Evolutionary conservation across 1,140 invertebrate species (phyloP), one percentile per base, ranked within the genome.

Genomic region (Macrostomum lignano): DNA sequence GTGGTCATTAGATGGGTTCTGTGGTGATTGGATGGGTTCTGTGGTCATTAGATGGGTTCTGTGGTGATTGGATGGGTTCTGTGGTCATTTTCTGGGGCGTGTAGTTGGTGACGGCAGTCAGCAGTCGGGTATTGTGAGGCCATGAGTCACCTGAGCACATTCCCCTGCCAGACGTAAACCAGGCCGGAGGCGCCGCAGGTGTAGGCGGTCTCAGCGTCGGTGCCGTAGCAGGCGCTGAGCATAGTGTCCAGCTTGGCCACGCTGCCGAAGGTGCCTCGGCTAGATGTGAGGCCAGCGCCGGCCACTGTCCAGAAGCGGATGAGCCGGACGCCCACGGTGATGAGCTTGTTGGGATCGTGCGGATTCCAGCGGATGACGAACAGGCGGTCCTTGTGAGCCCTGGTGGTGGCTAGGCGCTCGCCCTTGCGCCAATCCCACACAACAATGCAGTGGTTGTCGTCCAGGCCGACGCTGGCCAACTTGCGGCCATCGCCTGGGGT

Each of bases 401-500:
- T 52, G 25, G 52, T 49, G 10, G 48, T 48, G 2, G 54, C 54
- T 5, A 59, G 39, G 39, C 55, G 52, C 36, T 58, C 54, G 36
- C 56, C 56, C 38, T 53, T 57, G 32, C 43, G 48, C 56, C 56
- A 59, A 38, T 58, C 52, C 56, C 56, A 59, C 0, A 59, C 46
- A 9, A 55, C 53, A 29, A 59, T 51, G 25, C 35, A 43, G 40
- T 58, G 54, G 36, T 56, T 50, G 34, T 59, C 56, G 42, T 58
- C 56, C 21, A 59, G 32, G 20, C 56, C 56, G 24, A 59, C 49
- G 17, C 49, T 49, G 0, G 48, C 56, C 14, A 59, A 39, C 30
- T 50, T 54, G 39, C 51, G 54, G 10, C 56, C 56, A 44, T 59
- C 55, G 38, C 38, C 54, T 57, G 31, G 21, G 9, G 23, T 9